These are phyloP conservation scores for Epinotia ramella DNA, from an alignment of 2,888 invertebrate genomes.

Conservation along the genomic window DNA sequence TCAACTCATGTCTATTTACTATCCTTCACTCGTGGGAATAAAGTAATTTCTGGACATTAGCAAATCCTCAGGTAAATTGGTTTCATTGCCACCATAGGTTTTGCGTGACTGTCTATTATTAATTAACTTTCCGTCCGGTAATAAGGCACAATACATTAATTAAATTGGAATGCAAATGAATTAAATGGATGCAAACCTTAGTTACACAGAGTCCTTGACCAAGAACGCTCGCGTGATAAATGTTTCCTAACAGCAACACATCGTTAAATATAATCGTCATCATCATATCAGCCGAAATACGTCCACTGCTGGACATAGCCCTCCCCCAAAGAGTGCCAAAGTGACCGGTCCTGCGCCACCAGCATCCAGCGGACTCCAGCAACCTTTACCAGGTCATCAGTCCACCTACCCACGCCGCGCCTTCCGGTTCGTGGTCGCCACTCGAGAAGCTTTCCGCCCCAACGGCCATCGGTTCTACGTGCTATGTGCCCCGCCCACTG, in stretches of 20 bases:
- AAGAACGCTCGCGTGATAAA: background rate
- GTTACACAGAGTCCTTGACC: background rate
- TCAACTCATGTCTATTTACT: background rate
- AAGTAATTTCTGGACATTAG: background rate
- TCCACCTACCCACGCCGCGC: too few species aligned
- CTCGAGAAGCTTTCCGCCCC: too few species aligned
- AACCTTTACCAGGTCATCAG: too few species aligned
- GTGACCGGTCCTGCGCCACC: too few species aligned
- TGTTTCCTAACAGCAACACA: background rate
- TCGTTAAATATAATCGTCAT: too few species aligned
- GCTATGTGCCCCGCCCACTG: too few species aligned
- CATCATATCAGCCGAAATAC: too few species aligned
- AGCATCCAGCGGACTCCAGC: too few species aligned
- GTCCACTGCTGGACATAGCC: too few species aligned
- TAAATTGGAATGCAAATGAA: background rate
- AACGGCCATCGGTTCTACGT: too few species aligned
- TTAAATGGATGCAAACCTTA: background rate
- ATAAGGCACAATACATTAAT: conserved; percentile 18
- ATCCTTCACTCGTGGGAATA: background rate
- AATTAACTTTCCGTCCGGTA: background rate
- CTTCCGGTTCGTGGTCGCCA: too few species aligned
- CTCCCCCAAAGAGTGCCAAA: too few species aligned
- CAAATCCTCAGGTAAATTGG: background rate
- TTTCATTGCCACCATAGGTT: background rate
- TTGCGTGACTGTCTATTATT: conserved; percentile 7